A percentile compares a stretch with the other conserved stretches of the same genome.
phyloP scores from a whole-genome alignment of 2,888 invertebrate genomes.

The Hedychridium roseum region DNA sequence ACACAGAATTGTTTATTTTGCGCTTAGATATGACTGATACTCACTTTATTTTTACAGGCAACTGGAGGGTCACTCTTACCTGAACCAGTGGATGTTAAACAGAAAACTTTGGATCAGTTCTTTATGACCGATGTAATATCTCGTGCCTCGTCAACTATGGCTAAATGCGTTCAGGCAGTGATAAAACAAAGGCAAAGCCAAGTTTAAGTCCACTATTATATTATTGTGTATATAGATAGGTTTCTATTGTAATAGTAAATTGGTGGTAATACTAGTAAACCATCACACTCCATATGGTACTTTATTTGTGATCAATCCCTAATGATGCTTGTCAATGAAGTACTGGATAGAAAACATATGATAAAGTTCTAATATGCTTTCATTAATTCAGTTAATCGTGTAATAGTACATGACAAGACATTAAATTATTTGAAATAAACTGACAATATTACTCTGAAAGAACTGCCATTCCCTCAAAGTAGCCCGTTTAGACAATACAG shows the following conservation, averaged over 20 bases:
- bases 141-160: slow-evolving; percentile 97
- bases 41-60: slow-evolving; percentile 36
- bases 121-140: slow-evolving; percentile 97
- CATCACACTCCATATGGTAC: too few relatives aligned
- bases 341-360: too few relatives aligned
- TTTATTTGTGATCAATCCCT: too few relatives aligned
- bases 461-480: too few relatives aligned
- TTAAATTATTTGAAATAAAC: slow-evolving; percentile 19
- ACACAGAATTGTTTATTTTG: slow-evolving; percentile 12
- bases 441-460: too few relatives aligned
- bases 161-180: slow-evolving; percentile 94
- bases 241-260: not conserved
- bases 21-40: slow-evolving; percentile 6
- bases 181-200: slow-evolving; percentile 70
- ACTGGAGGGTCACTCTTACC: slow-evolving; percentile 39
- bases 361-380: too few relatives aligned
- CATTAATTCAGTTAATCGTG: slow-evolving; percentile 13
- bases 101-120: slow-evolving; percentile 83
- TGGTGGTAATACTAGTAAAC: too few relatives aligned
- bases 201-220: slow-evolving; percentile 20
- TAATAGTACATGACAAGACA: slow-evolving; percentile 5
- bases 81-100: slow-evolving; percentile 72
- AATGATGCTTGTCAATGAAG: too few relatives aligned
- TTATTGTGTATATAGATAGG: slow-evolving; percentile 27
- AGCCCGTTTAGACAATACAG: too few relatives aligned